Conservation (phyloP, 2,113 vertebrate genomes). For the Hippocampus zosterae region DNA sequence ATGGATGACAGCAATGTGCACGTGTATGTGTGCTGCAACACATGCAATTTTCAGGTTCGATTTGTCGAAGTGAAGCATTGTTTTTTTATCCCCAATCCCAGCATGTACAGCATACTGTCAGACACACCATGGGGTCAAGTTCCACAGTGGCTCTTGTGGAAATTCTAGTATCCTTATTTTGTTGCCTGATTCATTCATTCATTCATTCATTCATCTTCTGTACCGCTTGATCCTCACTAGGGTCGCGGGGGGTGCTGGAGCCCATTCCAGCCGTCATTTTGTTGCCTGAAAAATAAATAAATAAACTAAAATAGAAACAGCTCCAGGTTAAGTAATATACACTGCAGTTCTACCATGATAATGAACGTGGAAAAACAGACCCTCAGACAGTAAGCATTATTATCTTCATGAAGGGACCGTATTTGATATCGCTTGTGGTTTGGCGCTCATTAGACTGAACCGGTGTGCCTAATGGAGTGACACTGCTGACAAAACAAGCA, state of each 20-base stretch:
- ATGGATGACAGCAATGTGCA: constrained; percentile 38
- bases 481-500: not conserved
- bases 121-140: not conserved
- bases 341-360: too few relatives aligned
- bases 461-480: not conserved
- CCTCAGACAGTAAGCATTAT: not conserved
- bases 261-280: too few relatives aligned
- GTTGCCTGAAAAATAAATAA: not conserved
- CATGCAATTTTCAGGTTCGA: constrained; percentile 54
- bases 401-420: not conserved
- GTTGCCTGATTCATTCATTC: too few relatives aligned
- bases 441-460: not conserved
- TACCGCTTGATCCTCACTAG: too few relatives aligned
- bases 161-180: not conserved
- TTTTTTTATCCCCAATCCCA: not conserved
- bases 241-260: too few relatives aligned
- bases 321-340: not conserved
- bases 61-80: constrained; percentile 23
- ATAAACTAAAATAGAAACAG: not conserved
- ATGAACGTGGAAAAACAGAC: too few relatives aligned
- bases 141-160: not conserved
- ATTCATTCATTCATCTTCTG: too few relatives aligned
- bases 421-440: not conserved
- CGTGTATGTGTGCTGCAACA: not conserved
- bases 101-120: not conserved